Evolutionary conservation across 2,113 vertebrate genomes (phyloP), one percentile per base, ranked within the genome.

Genomic region (Cichladusa arquata): DNA sequence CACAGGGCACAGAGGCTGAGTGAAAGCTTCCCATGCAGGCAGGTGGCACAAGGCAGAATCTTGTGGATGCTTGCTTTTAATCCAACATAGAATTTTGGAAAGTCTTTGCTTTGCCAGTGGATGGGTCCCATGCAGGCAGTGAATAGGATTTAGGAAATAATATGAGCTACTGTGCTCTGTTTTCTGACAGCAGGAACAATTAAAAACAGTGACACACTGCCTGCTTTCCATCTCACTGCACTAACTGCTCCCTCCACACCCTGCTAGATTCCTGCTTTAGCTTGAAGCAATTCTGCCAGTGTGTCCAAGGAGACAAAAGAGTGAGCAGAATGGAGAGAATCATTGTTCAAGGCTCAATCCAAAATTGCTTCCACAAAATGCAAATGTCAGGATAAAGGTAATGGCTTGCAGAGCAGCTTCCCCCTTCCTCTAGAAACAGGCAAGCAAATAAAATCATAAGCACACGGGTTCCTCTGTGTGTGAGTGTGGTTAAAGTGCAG

Each of bases 271-370:
- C 54, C 20, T 77, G 71, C 80, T 34, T 81, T 33, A 33, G 82
- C 79, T 77, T 34, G 19, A 53, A 83, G 94, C 1, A 2, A 50
- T 66, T 83, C 77, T 83, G 31, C 82, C 88, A 73, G 12, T 34
- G 79, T 61, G 90, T 80, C 79, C 86, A 92, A 73, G 72, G 86
- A 88, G 79, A 90, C 92, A 94, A 92, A 93, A 71, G 90, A 92
- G 20, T 19, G 40, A 80, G 71, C n/a, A 4, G 47, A 79, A 88
- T 0, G 0, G 69, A 2, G n/a, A 86, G 82, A 58, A 66, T 66
- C 62, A 38, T 73, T 83, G 79, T 80, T 72, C 0, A 12, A 94
- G 50, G 64, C 76, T 83, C 79, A 54, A 69, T 60, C 71, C 79
- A 38, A 77, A 95, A 86, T 11, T 58, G 82, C 38, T 93, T 70